phyloP scores from a whole-genome alignment of 2,797 vertebrate genomes.

The Rhynchonycteris naso region DNA sequence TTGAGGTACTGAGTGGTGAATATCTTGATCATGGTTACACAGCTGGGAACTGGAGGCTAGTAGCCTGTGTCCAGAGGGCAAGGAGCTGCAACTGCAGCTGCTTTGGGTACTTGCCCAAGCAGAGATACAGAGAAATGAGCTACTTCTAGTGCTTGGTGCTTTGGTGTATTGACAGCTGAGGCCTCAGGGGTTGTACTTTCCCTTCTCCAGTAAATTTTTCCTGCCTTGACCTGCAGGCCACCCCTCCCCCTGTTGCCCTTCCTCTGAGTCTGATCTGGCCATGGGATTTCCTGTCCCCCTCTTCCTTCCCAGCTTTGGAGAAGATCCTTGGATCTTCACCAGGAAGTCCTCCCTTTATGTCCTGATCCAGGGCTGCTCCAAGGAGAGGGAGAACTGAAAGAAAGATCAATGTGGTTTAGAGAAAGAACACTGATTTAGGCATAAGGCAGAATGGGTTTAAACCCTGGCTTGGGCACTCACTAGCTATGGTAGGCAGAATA shows the following conservation, averaged over 20 bases:
- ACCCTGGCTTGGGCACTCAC: background rate
- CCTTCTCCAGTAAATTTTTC: background rate
- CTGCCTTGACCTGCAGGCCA: background rate
- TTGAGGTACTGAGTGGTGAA: background rate
- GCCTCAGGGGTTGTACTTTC: background rate
- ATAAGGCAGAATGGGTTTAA: background rate
- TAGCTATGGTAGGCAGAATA: background rate
- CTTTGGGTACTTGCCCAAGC: background rate
- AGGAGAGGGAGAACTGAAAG: background rate
- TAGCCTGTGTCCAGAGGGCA: too few species aligned
- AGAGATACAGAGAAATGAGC: background rate
- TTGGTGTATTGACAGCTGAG: background rate
- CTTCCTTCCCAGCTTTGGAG: background rate
- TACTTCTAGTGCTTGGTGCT: background rate
- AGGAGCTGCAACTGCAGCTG: background rate
- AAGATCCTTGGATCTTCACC: background rate
- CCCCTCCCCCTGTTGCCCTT: background rate
- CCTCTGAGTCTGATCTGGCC: background rate
- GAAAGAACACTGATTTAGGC: background rate
- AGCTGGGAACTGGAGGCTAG: background rate
- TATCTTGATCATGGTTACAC: background rate
- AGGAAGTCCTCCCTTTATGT: background rate
- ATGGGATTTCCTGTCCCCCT: background rate
- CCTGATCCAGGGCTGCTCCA: background rate
- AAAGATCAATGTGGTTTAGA: background rate